phyloP scores from a whole-genome alignment of 1,140 invertebrate species.

The Trichogramma pretiosum region DNA sequence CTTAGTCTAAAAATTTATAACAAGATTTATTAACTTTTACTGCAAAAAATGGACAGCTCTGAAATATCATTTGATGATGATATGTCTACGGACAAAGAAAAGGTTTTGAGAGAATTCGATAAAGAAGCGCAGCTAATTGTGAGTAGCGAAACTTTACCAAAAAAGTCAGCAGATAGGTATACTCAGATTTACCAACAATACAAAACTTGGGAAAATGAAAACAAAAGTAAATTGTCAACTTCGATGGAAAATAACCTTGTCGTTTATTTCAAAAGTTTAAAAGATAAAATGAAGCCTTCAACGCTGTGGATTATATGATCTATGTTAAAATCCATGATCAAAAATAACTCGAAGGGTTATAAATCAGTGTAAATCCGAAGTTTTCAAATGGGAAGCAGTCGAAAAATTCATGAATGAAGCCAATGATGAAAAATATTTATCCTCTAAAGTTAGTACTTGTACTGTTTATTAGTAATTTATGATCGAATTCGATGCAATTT shows the following conservation, averaged over 20 bases:
- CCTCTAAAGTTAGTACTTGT: constrained; percentile 8
- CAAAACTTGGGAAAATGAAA: not conserved
- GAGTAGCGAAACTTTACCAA: constrained; percentile 1
- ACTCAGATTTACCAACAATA: not conserved
- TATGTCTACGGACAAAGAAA: no score
- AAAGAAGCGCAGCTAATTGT: constrained; percentile 1
- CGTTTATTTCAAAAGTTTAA: not conserved
- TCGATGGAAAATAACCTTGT: no score
- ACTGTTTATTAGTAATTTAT: no score
- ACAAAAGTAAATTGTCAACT: not conserved
- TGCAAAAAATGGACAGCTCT: no score
- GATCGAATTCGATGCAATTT: no score
- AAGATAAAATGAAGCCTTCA: not conserved
- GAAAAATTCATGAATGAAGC: constrained; percentile 11
- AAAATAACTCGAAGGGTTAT: constrained; percentile 15
- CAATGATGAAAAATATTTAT: no score
- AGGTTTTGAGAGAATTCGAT: not conserved
- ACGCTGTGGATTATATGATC: constrained; percentile 9
- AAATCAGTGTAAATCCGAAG: constrained; percentile 10
- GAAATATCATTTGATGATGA: no score
- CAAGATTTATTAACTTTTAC: no score
- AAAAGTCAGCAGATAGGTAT: no score
- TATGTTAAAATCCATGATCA: constrained; percentile 14
- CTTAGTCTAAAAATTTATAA: no score
- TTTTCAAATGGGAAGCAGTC: constrained; percentile 13